Conservation (phyloP, 2,797 vertebrate species). For the Taenioides sp. region DNA sequence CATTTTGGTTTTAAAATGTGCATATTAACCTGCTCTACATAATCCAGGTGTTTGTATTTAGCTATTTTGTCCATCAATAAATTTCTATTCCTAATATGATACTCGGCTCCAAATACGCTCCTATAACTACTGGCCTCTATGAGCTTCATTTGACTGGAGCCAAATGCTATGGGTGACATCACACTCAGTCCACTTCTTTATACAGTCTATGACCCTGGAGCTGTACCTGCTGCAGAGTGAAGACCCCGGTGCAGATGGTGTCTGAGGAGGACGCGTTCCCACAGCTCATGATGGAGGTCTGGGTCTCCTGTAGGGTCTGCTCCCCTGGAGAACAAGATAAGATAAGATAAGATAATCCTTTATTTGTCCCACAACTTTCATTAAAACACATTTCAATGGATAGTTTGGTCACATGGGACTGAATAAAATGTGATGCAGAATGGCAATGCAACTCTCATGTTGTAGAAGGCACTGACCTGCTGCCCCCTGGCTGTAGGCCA, state of each 20-base stretch:
- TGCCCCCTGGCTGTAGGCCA: slow-evolving; percentile 48
- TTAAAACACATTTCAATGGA: background rate
- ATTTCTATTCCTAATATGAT: too few relatives aligned
- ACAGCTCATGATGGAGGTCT: slow-evolving; percentile 38
- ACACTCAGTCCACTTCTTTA: too few relatives aligned
- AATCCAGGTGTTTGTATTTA: too few relatives aligned
- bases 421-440: background rate
- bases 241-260: slow-evolving; percentile 34
- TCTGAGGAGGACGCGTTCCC: background rate
- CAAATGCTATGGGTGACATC: too few relatives aligned
- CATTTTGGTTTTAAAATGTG: too few relatives aligned
- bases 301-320: slow-evolving; percentile 41
- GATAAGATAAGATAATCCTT: too few relatives aligned
- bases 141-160: too few relatives aligned
- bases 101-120: too few relatives aligned
- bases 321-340: slow-evolving; percentile 19
- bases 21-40: too few relatives aligned
- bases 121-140: too few relatives aligned
- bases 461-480: slow-evolving; percentile 34
- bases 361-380: background rate
- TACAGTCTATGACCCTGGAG: background rate
- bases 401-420: background rate
- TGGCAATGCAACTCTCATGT: background rate
- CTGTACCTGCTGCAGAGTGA: slow-evolving; percentile 48
- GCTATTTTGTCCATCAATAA: too few relatives aligned